These are phyloP conservation scores for Lepisosteus osseus DNA, from an alignment of 2,113 vertebrate species.

Conservation along the genomic window DNA sequence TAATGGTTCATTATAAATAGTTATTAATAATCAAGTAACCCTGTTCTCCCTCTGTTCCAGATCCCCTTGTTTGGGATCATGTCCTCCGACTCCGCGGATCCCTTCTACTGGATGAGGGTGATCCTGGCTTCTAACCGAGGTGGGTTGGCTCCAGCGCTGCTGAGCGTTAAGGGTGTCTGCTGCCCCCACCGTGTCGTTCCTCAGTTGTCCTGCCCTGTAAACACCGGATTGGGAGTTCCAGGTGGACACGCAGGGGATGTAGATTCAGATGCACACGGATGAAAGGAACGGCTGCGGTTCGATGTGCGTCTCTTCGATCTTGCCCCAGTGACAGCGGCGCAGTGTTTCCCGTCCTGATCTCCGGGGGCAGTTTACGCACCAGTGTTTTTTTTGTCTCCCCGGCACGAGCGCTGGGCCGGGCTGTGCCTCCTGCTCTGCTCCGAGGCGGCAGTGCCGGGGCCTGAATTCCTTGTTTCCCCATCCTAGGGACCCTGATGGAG, in stretches of 20 bases:
- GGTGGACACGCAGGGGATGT: no score
- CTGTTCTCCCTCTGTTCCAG: conserved; percentile 50
- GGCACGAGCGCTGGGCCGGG: rapidly evolving
- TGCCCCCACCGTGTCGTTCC: no score
- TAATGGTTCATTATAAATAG: no score
- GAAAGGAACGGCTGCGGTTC: no score
- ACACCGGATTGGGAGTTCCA: no score
- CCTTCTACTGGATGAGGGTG: conserved; percentile 99
- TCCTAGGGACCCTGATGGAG: conserved; percentile 92
- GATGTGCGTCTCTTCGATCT: no score
- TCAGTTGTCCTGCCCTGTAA: no score
- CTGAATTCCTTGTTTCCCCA: conserved; percentile 10
- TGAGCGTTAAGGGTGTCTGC: background rate
- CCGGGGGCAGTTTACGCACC: no score
- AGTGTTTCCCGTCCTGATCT: no score
- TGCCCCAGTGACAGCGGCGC: no score
- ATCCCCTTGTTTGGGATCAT: conserved; percentile 98
- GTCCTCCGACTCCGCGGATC: conserved; percentile 98
- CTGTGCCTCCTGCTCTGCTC: background rate
- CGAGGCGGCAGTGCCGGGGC: background rate
- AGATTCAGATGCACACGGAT: no score
- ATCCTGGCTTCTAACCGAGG: conserved; percentile 97
- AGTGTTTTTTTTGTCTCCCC: no score
- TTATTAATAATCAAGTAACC: background rate
- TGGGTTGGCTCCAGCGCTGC: conserved; percentile 32